Base-by-base conservation (phyloP, 2,113 vertebrate genomes). In the Bos indicus region DNA sequence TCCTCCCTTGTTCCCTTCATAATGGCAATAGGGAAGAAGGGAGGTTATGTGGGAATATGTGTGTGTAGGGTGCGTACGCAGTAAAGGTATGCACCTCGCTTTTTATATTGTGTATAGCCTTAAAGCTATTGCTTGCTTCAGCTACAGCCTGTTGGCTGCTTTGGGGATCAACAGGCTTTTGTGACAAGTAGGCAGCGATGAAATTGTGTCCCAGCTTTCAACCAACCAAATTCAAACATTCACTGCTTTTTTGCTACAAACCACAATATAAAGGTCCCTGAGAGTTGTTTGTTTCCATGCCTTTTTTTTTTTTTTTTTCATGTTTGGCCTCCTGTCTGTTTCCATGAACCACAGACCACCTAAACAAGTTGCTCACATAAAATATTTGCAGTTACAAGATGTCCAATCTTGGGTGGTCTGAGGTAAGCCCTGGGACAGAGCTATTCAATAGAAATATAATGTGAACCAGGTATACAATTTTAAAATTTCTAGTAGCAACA, bases 111-210 rank as follows among this genome's bases (percentile, higher is more conserved):
- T 94, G 19, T 97, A 97, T 95, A 98, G 97, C 92, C 97, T 96
- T 91, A 98, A 91, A 98, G 91, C 94, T 98, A 94, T 96, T 95
- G 97, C 97, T 98, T 16, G 98, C 98, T 98, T 98, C 81, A 94
- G 90, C 97, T 95, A 60, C 85, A 96, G 88, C 80, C 93, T 89
- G 94, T 93, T 85, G 78, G 87, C 97, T 23, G 98, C 96, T 97
- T 54, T 93, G 78, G 92, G 96, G 88, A 90, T 96, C 46, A 0
- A 0, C 97, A 92, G 74, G 85, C 92, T 96, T 57, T 95, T 94
- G 93, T 95, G 97, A 90, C 89, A 91, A 88, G 54, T 88, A 93
- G 94, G 84, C 92, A 96, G 88, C 98, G 10, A 15, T 67, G 67
- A 97, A 87, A 57, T 97, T 97, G 91, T 95, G 96, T 64, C 87